Base-by-base conservation (phyloP, 2,113 vertebrate species). In the Zingel zingel region DNA sequence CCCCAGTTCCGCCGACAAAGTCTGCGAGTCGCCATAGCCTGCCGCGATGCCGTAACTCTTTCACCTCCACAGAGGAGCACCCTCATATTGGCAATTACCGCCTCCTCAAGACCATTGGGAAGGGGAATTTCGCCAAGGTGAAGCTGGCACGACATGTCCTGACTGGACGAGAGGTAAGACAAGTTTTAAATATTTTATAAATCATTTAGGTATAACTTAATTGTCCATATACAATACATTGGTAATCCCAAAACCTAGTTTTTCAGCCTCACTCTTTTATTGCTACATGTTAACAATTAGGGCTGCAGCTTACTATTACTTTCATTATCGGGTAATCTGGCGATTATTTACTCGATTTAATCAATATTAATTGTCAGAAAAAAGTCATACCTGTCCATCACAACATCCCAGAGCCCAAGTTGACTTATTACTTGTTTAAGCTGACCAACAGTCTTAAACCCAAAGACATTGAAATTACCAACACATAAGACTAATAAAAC, bases 91-190 rank as follows among this genome's bases (percentile, higher is more conserved):
- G 98, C 83, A 99, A 97, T 90, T 99, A 99, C 54, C 97, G 97
- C 82, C 96, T 99, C 84, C 96, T 99, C 68, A 99, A 99, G 93
- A 99, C 97, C 82, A 98, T 99, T 87, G 98, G 97, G 82, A 99
- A 99, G 91, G 98, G 98, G 77, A 99, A 98, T 91, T 99, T 99
- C 77, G 98, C 97, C 92, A 99, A 99, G 93, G 98, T 99, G 84
- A 99, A 99, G 82, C 92, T 99, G 92, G 98, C 97, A 25, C 95
- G 97, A 70, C 98, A 99, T 65, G 96, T 98, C 68, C 96, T 98
- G 51, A 99, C 98, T 13, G 97, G 98, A 77, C 96, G 98, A 96
- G 97, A 99, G 97, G 97, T 99, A 92, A 96, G 96, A 82, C 7
- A 25, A 25, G 8, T 68, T 72, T 84, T 59, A 12, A 68, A 3